Conservation (phyloP, 2,888 invertebrate species). For the Sphaerophoria taeniata region DNA sequence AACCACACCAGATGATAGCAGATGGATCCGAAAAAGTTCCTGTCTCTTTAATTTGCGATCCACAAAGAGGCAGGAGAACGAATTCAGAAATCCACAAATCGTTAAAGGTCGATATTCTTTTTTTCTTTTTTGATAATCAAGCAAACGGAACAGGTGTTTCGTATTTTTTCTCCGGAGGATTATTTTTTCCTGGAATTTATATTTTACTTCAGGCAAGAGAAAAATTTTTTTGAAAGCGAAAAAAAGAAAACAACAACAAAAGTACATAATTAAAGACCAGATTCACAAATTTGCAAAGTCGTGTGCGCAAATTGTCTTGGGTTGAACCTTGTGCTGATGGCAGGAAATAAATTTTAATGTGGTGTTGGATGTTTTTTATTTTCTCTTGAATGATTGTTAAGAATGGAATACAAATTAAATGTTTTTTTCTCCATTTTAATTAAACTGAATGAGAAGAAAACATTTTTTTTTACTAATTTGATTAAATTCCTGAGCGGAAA, state of each 20-base stretch:
- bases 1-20: slow-evolving; percentile 26
- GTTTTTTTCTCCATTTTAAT: not conserved
- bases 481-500: not conserved
- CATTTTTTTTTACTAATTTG: not conserved
- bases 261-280: slow-evolving; percentile 39
- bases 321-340: not conserved
- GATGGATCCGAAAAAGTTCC: slow-evolving; percentile 49
- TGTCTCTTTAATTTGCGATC: slow-evolving; percentile 31
- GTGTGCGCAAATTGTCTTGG: slow-evolving; percentile 35
- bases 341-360: slow-evolving; percentile 12
- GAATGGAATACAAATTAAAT: not conserved
- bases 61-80: not conserved
- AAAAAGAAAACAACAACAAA: slow-evolving; percentile 6
- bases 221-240: not conserved
- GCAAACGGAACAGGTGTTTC: slow-evolving; percentile 37
- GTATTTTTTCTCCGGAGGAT: not conserved
- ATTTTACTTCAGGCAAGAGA: not conserved
- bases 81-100: slow-evolving; percentile 31
- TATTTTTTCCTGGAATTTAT: slow-evolving; percentile 36
- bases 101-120: slow-evolving; percentile 33
- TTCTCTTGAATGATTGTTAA: slow-evolving; percentile 1
- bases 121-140: slow-evolving; percentile 7
- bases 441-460: not conserved
- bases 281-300: slow-evolving; percentile 53
- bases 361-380: not conserved